phyloP scores from a whole-genome alignment of 2,113 vertebrate species.

The Sterna hirundo region DNA sequence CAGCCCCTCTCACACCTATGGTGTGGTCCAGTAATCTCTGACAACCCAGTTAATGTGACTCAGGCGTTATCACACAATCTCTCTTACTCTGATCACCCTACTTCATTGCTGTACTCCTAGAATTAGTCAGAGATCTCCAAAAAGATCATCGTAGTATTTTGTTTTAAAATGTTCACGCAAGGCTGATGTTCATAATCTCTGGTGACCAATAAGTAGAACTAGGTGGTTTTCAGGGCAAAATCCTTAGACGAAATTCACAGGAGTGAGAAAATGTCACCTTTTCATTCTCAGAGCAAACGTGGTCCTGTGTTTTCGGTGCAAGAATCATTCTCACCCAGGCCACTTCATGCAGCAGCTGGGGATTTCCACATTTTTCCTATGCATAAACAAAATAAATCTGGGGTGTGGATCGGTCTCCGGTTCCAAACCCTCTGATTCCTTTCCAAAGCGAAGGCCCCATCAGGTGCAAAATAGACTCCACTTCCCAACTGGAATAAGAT shows the following conservation, averaged over 20 bases:
- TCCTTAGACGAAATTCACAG: background rate
- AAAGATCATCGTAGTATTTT: background rate
- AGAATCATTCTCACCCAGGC: background rate
- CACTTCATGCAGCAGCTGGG: background rate
- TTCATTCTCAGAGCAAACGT: background rate
- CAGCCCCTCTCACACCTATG: background rate
- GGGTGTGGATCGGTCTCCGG: background rate
- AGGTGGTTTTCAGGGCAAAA: background rate
- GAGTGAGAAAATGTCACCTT: background rate
- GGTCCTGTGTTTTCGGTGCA: background rate
- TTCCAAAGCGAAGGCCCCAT: background rate
- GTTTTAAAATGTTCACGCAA: background rate
- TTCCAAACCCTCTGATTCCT: conserved; percentile 37
- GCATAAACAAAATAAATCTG: conserved; percentile 34
- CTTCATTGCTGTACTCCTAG: background rate
- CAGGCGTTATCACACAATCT: background rate
- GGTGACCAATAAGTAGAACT: background rate
- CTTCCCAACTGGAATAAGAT: conserved; percentile 1
- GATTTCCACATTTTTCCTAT: conserved; percentile 45
- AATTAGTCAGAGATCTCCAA: conserved; percentile 1
- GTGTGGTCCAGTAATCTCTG: background rate
- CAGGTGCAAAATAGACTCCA: conserved; percentile 17
- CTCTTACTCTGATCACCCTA: background rate
- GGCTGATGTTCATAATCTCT: background rate
- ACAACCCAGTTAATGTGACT: background rate